These are phyloP conservation scores for Leptinotarsa defecta DNA, from an alignment of 1,140 invertebrate species.

Conservation along the genomic window DNA sequence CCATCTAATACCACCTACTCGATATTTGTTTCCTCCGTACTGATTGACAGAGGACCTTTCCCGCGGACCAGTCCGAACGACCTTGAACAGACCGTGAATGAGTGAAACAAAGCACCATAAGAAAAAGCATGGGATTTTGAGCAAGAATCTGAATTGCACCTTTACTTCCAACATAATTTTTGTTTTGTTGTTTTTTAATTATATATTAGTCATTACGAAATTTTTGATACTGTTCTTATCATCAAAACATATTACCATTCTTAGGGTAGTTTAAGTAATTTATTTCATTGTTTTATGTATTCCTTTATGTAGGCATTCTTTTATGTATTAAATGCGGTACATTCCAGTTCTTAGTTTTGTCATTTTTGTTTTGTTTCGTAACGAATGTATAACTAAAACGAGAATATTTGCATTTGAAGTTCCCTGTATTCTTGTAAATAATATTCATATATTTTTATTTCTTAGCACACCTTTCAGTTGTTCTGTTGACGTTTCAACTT, in stretches of 20 bases:
- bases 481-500: constrained; percentile 31
- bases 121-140: no score
- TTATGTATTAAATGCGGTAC: constrained; percentile 39
- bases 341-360: constrained; percentile 41
- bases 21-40: no score
- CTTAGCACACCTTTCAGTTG: constrained; percentile 28
- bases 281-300: constrained; percentile 42
- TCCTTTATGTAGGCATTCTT: constrained; percentile 45
- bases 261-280: constrained; percentile 41
- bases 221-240: constrained; percentile 45
- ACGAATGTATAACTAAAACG: constrained; percentile 24
- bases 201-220: constrained; percentile 31
- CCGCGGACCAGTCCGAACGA: no score
- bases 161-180: constrained; percentile 14
- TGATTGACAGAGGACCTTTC: no score
- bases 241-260: constrained; percentile 37
- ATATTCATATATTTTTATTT: constrained; percentile 32
- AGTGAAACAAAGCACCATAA: no score
- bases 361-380: constrained; percentile 16
- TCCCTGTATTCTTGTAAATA: constrained; percentile 24
- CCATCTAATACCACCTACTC: no score
- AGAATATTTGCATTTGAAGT: constrained; percentile 38
- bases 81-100: no score
- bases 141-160: no score
- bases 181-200: constrained; percentile 39